phyloP scores from a whole-genome alignment of 2,113 vertebrate genomes.

The Montifringilla adamsi region DNA sequence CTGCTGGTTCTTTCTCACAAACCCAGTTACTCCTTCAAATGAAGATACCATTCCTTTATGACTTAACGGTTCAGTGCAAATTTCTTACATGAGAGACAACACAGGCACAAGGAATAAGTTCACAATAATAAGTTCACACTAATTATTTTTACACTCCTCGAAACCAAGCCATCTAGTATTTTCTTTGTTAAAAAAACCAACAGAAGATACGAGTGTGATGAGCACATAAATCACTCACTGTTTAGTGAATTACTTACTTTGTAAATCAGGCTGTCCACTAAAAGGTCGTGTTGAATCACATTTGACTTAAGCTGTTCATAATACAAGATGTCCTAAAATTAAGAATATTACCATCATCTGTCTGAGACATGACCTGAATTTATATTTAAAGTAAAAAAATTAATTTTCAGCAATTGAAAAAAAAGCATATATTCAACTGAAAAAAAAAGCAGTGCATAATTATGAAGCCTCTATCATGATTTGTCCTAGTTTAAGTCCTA shows the following conservation, averaged over 20 bases:
- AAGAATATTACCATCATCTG: constrained; percentile 32
- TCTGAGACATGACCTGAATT: not conserved
- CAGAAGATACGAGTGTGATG: not conserved
- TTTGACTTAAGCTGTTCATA: constrained; percentile 95
- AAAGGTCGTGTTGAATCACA: constrained; percentile 91
- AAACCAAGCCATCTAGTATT: not conserved
- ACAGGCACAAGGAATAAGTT: not conserved
- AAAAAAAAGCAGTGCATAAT: not conserved
- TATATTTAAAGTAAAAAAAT: not conserved
- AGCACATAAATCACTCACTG: not conserved
- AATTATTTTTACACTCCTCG: not conserved
- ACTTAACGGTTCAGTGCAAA: not conserved
- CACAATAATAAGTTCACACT: not conserved
- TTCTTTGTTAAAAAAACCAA: not conserved
- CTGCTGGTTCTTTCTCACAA: not conserved
- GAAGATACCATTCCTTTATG: not conserved
- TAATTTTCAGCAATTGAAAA: not conserved
- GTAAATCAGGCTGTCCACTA: constrained; percentile 96
- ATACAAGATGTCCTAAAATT: constrained; percentile 87
- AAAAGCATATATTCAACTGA: not conserved
- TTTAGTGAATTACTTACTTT: constrained; percentile 81
- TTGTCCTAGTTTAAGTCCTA: not conserved
- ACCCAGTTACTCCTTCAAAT: not conserved
- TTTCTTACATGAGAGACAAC: not conserved
- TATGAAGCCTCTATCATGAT: not conserved